Evolutionary conservation across 2,113 vertebrate genomes (phyloP).

Genomic region (Peromyscus leucopus): DNA sequence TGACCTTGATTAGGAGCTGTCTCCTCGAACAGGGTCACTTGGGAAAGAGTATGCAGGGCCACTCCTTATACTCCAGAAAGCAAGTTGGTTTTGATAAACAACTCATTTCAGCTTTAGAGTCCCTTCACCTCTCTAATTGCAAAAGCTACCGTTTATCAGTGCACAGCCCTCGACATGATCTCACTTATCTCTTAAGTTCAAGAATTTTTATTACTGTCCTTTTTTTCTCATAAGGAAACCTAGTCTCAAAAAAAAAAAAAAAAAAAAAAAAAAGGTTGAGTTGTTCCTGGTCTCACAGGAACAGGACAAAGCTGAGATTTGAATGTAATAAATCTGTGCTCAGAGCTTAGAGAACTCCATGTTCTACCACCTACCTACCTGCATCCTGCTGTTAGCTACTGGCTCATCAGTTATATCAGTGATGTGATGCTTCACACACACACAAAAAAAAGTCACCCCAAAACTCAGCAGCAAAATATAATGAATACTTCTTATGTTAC

Average conservation of each 20-base stretch:
- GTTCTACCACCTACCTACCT: not conserved
- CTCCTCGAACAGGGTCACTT: constrained; percentile 68
- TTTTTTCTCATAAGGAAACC: constrained; percentile 28
- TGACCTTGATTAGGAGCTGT: constrained; percentile 72
- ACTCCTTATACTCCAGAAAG: constrained; percentile 52
- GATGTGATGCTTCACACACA: not conserved
- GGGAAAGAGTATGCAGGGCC: constrained; percentile 3
- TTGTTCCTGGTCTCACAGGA: not conserved
- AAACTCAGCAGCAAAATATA: not conserved
- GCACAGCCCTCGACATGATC: not conserved
- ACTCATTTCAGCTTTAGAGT: constrained; percentile 39
- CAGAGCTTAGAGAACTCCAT: not conserved
- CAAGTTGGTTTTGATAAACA: constrained; percentile 68
- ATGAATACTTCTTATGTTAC: not conserved
- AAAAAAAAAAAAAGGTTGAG: not conserved
- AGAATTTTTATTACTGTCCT: not conserved
- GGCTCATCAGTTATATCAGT: not conserved
- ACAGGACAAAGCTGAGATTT: not conserved
- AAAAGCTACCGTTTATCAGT: not conserved
- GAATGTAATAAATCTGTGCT: not conserved
- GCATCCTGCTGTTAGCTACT: not conserved
- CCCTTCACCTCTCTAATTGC: constrained; percentile 31
- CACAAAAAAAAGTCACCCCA: not conserved
- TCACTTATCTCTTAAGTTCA: not conserved
- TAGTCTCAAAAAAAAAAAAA: not conserved